phyloP scores from a whole-genome alignment of 1,140 invertebrate species.

The Spodoptera litura region DNA sequence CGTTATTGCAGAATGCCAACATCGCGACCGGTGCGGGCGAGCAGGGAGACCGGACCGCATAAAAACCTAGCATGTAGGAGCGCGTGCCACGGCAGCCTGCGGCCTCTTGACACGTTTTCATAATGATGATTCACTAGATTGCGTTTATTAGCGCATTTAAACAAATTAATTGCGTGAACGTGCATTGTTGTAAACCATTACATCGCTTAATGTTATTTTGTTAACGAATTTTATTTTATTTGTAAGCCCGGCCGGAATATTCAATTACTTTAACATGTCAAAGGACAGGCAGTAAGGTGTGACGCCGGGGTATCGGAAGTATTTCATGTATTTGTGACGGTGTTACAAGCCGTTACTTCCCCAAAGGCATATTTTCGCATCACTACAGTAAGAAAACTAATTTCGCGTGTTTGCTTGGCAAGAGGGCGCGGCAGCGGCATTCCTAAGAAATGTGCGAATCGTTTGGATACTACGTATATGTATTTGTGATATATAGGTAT shows the following conservation, averaged over 20 bases:
- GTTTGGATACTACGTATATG: constrained; percentile 44
- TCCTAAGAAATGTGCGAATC: constrained; percentile 47
- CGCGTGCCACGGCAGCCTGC: constrained; percentile 57
- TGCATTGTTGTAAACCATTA: constrained; percentile 36
- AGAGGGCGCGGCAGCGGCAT: constrained; percentile 45
- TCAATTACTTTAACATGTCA: constrained; percentile 18
- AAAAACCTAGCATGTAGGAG: constrained; percentile 43
- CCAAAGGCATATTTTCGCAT: constrained; percentile 48
- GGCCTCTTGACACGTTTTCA: constrained; percentile 66
- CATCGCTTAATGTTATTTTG: constrained; percentile 1
- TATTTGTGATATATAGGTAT: constrained; percentile 43
- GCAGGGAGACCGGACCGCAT: constrained; percentile 39
- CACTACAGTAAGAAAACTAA: constrained; percentile 58
- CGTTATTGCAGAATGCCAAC: background rate
- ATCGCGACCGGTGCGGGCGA: background rate
- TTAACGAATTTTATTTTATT: constrained; percentile 29
- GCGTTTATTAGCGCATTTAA: constrained; percentile 60
- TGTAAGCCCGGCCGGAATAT: constrained; percentile 1
- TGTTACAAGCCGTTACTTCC: constrained; percentile 44
- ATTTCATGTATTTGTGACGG: constrained; percentile 35
- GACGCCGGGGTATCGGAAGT: constrained; percentile 41
- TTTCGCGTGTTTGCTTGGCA: constrained; percentile 58
- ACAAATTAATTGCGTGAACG: constrained; percentile 52
- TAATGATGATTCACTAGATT: constrained; percentile 65
- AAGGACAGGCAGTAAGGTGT: constrained; percentile 9